A percentile compares a stretch with the other conserved stretches of the same genome.
phyloP scores from a whole-genome alignment of 2,113 vertebrate species.

The Procavia capensis region DNA sequence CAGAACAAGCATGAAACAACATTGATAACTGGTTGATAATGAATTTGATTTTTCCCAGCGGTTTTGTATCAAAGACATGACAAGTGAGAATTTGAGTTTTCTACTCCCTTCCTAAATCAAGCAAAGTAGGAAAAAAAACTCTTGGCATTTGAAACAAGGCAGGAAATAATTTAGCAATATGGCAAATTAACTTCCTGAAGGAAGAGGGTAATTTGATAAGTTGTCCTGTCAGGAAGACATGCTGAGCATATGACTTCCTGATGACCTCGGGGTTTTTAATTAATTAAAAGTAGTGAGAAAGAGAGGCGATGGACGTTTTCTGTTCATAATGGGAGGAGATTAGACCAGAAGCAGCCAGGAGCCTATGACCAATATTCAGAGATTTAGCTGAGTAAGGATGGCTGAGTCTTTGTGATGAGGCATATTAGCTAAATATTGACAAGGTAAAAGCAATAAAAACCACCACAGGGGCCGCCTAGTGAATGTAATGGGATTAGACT shows the following conservation, averaged over 20 bases:
- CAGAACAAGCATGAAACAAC: background rate
- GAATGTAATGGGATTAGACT: background rate
- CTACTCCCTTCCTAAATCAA: background rate
- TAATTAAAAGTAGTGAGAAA: constrained; percentile 47
- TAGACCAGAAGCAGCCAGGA: background rate
- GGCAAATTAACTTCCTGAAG: constrained; percentile 19
- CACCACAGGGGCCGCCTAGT: background rate
- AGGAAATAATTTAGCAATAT: constrained; percentile 42
- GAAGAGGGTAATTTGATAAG: constrained; percentile 5
- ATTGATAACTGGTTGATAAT: background rate
- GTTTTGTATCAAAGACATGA: background rate
- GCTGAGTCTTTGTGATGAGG: background rate
- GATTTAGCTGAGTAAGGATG: background rate
- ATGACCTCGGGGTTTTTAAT: constrained; percentile 18
- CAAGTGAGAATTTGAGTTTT: background rate
- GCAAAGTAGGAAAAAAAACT: background rate
- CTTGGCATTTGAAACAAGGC: background rate
- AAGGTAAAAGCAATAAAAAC: background rate
- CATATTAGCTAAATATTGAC: background rate
- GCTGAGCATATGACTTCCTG: constrained; percentile 16
- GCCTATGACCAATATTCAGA: background rate
- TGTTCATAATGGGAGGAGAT: background rate
- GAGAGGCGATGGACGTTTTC: background rate
- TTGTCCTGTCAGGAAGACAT: background rate
- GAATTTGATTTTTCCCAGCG: background rate